Evolutionary conservation across 2,113 vertebrate species (phyloP), one percentile per base, ranked within the genome.

Genomic region (Aplodontia rufa): DNA sequence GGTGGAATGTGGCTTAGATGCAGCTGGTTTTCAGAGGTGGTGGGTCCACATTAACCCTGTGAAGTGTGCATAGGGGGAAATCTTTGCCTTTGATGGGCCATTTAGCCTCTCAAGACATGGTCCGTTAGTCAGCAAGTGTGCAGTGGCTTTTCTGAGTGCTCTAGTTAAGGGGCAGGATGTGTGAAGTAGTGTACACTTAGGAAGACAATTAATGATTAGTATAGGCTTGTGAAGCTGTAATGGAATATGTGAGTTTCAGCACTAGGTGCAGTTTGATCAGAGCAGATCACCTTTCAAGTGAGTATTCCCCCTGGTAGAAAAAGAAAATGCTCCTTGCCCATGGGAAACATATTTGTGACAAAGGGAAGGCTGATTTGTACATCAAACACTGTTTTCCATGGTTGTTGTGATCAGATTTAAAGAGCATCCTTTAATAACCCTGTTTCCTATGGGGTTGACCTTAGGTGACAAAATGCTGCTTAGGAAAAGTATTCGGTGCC

Each of bases 21-120:
- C 30, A 17, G 2, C 79, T 22, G 60, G 71, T 80, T 93, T 58
- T 62, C 66, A 1, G 45, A 75, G 42, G 60, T 58, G 11, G 3
- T 3, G 4, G 86, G 87, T 81, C 89, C 85, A 16, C 81, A 51
- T 96, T 95, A 53, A 86, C 94, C 37, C 96, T 79, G 87, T 69
- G n/a, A 96, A 97, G 96, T 79, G 32, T 90, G 66, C 97, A 83
- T 96, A 49, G 95, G 98, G 98, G 97, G 91, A 95, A 97, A 97
- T 97, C 92, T 76, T 87, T 85, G 97, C 94, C 87, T 96, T 98
- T 89, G 92, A 89, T 94, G 42, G 97, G 95, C 95, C 97, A 96
- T 97, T 98, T 97, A 95, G 97, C 94, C 95, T 90, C 83, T 95
- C 42, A 82, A 32, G 75, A 97, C 97, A 97, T 81, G 98, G 97